Base-by-base conservation (phyloP, 1,140 invertebrate species). In the Sitobion miscanthi region DNA sequence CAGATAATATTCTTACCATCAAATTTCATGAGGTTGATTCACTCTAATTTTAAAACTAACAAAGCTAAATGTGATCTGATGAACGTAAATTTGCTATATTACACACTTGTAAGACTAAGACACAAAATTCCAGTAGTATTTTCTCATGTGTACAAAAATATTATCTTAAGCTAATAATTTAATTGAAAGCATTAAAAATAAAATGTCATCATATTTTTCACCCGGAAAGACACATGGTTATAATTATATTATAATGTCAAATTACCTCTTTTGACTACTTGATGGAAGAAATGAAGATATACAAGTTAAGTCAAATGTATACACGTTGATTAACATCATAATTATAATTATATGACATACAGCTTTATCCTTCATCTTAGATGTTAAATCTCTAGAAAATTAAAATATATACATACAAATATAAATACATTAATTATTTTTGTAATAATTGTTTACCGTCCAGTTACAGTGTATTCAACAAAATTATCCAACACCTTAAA, bases 331-430 rank as follows among this genome's bases (percentile, higher is more conserved):
- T 45, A 93, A n/a, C 52, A 93, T 6, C 82, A 93, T 42, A 38
- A 93, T 54, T 85, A 93, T 93, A 57, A 93, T 86, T 93, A 93
- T 86, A 54, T 93, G 82, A 42, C 91, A 93, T 30, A 93, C 35
- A 45, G 82, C 49, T 86, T 93, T 93, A 83, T 93, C 91, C 57
- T 93, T 93, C 91, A 93, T 93, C 20, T 93, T 93, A 11, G 77
- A 86, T 54, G 91, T 83, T 17, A 93, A 54, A 30, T 93, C 91
- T 25, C 91, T 93, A 54, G 0, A 57, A 86, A 86, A 38, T n/a
- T 38, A 35, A 57, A 86, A 86, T 38, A 42, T 25, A 92, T 57
- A 83, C 35, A 90, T 23, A 5, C 25, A n/a, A 49, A 21, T 30
- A 52, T 57, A 17, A 86, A 57, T 54, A n/a, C 54, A n/a, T 30